These are phyloP conservation scores for Phocoena phocoena DNA, from an alignment of 2,113 vertebrate species.

Conservation along the genomic window DNA sequence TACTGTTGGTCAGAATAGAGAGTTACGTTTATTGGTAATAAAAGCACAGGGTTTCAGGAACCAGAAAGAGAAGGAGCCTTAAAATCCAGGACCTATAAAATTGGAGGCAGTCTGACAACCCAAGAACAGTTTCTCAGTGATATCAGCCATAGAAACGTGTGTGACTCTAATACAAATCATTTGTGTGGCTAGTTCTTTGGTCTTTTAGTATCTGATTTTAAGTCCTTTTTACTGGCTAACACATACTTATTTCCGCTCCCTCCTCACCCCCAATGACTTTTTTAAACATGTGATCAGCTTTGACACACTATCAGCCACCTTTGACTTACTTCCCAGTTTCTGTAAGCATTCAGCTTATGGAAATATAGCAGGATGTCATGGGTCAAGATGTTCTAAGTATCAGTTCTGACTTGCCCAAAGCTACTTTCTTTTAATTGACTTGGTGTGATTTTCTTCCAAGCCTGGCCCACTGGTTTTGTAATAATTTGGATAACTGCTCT, in stretches of 20 bases:
- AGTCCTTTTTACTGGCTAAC: slow-evolving; percentile 30
- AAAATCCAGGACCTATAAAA: background rate
- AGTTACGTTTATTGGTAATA: background rate
- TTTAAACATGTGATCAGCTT: background rate
- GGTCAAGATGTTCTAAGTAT: background rate
- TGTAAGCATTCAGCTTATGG: background rate
- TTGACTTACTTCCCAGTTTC: background rate
- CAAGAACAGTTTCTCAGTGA: background rate
- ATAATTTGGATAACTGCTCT: slow-evolving; percentile 20
- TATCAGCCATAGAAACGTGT: background rate
- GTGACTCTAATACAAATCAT: background rate
- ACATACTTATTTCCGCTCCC: background rate
- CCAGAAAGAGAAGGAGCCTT: background rate
- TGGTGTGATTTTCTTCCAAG: background rate
- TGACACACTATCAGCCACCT: background rate
- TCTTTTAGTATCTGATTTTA: slow-evolving; percentile 7
- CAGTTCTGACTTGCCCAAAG: slow-evolving; percentile 1
- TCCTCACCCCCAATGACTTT: background rate
- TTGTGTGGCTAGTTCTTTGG: background rate
- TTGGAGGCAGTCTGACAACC: background rate
- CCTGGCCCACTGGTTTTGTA: slow-evolving; percentile 6
- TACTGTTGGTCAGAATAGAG: background rate
- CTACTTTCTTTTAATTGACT: slow-evolving; percentile 6
- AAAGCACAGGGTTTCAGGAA: slow-evolving; percentile 30
- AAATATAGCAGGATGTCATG: background rate